Conservation (phyloP, 2,797 vertebrate species). For the Parambassis ranga region DNA sequence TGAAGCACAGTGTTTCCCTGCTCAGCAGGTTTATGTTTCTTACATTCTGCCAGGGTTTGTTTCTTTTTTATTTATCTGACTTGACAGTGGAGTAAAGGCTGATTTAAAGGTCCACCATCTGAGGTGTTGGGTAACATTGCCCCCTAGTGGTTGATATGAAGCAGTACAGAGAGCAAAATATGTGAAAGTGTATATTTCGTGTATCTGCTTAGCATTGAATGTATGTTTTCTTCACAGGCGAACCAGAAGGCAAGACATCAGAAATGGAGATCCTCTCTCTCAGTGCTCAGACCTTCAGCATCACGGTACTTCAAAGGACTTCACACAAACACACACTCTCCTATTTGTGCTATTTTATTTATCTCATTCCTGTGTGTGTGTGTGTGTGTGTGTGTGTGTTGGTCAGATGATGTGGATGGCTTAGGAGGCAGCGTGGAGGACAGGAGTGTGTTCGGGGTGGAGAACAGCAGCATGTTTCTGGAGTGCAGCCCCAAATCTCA, state of each 20-base stretch:
- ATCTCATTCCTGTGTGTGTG: neutral
- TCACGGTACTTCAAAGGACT: slow-evolving; percentile 79
- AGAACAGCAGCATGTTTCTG: slow-evolving; percentile 98
- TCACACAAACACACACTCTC: no score
- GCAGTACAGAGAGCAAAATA: slow-evolving; percentile 14
- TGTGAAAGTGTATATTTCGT: neutral
- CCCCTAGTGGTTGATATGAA: slow-evolving; percentile 60
- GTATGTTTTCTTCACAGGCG: slow-evolving; percentile 71
- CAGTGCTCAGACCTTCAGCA: slow-evolving; percentile 98
- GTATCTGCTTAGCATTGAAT: no score
- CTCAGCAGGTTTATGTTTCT: slow-evolving; percentile 41
- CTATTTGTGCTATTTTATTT: neutral
- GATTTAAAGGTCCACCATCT: slow-evolving; percentile 13
- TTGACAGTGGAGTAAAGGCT: slow-evolving; percentile 36
- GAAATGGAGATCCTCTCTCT: slow-evolving; percentile 96
- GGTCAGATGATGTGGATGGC: slow-evolving; percentile 84
- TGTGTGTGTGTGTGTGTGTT: slow-evolving; percentile 15
- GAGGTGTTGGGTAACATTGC: slow-evolving; percentile 55
- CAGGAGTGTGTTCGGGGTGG: slow-evolving; percentile 94
- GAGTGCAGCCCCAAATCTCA: slow-evolving; percentile 98
- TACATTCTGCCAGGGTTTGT: slow-evolving; percentile 13
- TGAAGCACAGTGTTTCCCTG: slow-evolving; percentile 39
- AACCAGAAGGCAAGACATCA: slow-evolving; percentile 94
- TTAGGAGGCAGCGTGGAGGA: slow-evolving; percentile 84
- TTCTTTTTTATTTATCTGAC: slow-evolving; percentile 15